Percentiles rank a stretch among this genome's conserved stretches.
Conservation (phyloP, 2,113 vertebrate species). For the Pristiophorus japonicus region DNA sequence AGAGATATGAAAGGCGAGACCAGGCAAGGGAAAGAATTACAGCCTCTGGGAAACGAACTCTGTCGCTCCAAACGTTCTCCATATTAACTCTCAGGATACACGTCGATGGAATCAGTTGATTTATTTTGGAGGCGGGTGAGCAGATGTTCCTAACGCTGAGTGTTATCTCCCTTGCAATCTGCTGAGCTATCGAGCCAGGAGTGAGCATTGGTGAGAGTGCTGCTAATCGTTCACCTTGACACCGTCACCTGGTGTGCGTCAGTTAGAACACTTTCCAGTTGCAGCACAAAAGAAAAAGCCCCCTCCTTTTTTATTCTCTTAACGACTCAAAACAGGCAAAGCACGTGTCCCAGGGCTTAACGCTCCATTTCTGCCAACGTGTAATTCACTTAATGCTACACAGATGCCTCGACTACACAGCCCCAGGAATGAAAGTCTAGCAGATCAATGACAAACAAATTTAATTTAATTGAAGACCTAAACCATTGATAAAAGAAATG, state of each 20-base stretch:
- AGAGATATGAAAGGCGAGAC: neutral
- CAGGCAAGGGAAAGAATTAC: neutral
- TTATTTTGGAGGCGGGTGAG: neutral
- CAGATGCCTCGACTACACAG: neutral
- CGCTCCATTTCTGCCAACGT: neutral
- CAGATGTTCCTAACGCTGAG: neutral
- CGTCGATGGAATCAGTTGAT: neutral
- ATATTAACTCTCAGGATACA: neutral
- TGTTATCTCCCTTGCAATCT: neutral
- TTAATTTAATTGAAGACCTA: neutral
- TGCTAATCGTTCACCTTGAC: no score
- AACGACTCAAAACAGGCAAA: neutral
- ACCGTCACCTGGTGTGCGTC: neutral
- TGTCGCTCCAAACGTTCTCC: neutral
- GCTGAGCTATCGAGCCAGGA: neutral
- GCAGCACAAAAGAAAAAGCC: neutral
- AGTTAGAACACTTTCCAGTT: neutral
- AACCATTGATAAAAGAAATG: neutral
- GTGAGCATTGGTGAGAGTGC: neutral
- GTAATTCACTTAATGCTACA: constrained; percentile 3
- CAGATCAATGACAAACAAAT: neutral
- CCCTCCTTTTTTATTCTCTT: neutral
- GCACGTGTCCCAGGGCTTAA: neutral
- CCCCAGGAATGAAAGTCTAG: neutral
- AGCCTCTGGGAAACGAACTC: neutral